phyloP scores from a whole-genome alignment of 2,113 vertebrate species.

The Spilogale gracilis region DNA sequence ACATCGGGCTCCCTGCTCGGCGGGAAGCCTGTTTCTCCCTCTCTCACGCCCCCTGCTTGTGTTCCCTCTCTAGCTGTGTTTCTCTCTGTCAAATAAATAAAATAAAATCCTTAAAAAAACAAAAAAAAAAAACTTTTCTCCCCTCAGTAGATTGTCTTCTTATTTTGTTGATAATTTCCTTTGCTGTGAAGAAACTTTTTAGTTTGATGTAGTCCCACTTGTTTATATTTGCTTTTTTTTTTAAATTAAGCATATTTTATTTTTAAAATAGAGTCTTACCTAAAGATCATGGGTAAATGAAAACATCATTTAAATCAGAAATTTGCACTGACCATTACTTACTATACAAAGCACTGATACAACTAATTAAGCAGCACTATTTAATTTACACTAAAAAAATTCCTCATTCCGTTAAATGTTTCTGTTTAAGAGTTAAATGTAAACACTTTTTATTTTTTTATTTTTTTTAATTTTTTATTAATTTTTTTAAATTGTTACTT shows the following conservation, averaged over 20 bases:
- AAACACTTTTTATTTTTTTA: conserved; percentile 5
- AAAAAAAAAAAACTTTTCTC: background rate
- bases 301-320: background rate
- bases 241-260: background rate
- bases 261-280: background rate
- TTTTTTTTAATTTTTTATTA: too few species aligned
- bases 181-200: background rate
- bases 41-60: too few species aligned
- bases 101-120: too few species aligned
- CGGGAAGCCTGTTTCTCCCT: too few species aligned
- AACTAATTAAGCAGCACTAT: background rate
- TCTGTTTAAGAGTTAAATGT: background rate
- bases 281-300: background rate
- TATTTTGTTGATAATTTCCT: background rate
- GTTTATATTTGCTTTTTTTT: background rate
- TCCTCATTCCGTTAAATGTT: background rate
- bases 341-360: background rate
- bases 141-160: background rate
- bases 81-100: too few species aligned
- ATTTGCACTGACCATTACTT: background rate
- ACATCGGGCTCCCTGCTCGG: too few species aligned
- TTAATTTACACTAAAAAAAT: background rate
- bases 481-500: too few species aligned
- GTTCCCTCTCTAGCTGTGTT: too few species aligned
- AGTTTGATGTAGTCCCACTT: background rate